Evolutionary conservation across 2,797 vertebrate genomes (phyloP), one percentile per base, ranked within the genome.

Genomic region (Sandelia bainsii): DNA sequence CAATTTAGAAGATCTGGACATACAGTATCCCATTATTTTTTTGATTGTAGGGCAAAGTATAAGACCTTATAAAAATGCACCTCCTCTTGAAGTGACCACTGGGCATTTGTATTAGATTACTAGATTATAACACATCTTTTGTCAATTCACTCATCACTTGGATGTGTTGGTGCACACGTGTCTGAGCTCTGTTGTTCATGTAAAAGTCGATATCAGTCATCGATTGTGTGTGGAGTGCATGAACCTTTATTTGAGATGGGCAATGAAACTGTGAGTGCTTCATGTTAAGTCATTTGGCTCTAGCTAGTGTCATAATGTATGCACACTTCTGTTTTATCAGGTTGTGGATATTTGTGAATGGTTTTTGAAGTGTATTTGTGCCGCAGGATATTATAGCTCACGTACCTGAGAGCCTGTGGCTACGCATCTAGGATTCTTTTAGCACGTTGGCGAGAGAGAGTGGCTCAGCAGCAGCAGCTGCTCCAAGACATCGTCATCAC

Each of bases 401-500:
- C 62, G 72, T 58, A 68, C 58, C 64, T 79, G 57, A 20, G 50
- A 48, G 61, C 34, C 53, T 22, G 52, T 16, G 27, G 64, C 60
- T 23, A 65, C 25, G 34, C 69, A 62, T 75, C 58, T 25, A 3
- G 56, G 65, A 68, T 44, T 73, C 46, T 77, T 70, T 72, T n/a
- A 62, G 73, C 74, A 19, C 8, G 1, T 59, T 45, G 66, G 64
- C 27, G 16, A 72, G 27, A n/a, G 23, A 39, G 50, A 60, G 66
- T 51, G 69, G 72, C 73, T 79, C 72, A 49, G 46, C 20, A 49
- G 46, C 82, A 89, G 86, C 91, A 92, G 91, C 92, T 93, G 93
- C 89, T 92, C 72, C 62, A 53, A 83, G 82, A 86, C 89, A 83
- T 44, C 79, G 75, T 89, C 91, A 92, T 93, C 87, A 88, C 83